A percentile compares a stretch with the other conserved stretches of the same genome.
These are phyloP conservation scores for Hipparchia semele DNA, from an alignment of 2,888 invertebrate genomes.

Conservation along the genomic window DNA sequence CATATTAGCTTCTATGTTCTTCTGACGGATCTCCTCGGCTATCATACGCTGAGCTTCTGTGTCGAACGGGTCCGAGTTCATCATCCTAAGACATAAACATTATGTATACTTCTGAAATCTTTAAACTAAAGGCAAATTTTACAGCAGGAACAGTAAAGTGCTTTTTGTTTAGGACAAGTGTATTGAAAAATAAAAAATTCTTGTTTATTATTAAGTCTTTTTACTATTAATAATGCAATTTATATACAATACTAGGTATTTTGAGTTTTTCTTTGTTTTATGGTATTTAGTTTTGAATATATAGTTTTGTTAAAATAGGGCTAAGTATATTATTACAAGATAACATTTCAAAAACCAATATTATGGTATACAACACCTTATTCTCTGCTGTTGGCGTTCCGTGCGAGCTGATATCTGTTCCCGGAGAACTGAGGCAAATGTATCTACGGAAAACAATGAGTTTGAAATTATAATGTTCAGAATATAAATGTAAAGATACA, in stretches of 20 bases:
- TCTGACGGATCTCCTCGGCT: conserved; percentile 97
- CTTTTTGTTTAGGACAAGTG: too few relatives aligned
- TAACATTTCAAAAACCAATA: neutral
- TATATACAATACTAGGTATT: too few relatives aligned
- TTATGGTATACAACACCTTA: conserved; percentile 66
- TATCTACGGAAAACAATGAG: conserved; percentile 79
- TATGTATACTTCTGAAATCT: neutral
- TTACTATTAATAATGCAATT: too few relatives aligned
- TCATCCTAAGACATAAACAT: conserved; percentile 82
- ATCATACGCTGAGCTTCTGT: conserved; percentile 97
- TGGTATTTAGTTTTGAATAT: too few relatives aligned
- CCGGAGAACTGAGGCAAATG: conserved; percentile 89
- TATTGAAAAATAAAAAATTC: too few relatives aligned
- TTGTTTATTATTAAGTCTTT: too few relatives aligned
- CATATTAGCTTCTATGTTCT: conserved; percentile 99
- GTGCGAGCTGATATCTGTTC: conserved; percentile 93
- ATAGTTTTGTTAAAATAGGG: too few relatives aligned
- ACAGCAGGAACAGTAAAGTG: too few relatives aligned
- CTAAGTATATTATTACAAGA: neutral
- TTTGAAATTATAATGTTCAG: conserved; percentile 36
- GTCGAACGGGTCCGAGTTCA: conserved; percentile 97
- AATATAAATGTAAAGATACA: neutral
- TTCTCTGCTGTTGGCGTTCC: conserved; percentile 91
- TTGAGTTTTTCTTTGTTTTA: too few relatives aligned
- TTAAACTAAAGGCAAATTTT: too few relatives aligned